phyloP scores from a whole-genome alignment of 2,797 vertebrate genomes.

The Chromis chromis region DNA sequence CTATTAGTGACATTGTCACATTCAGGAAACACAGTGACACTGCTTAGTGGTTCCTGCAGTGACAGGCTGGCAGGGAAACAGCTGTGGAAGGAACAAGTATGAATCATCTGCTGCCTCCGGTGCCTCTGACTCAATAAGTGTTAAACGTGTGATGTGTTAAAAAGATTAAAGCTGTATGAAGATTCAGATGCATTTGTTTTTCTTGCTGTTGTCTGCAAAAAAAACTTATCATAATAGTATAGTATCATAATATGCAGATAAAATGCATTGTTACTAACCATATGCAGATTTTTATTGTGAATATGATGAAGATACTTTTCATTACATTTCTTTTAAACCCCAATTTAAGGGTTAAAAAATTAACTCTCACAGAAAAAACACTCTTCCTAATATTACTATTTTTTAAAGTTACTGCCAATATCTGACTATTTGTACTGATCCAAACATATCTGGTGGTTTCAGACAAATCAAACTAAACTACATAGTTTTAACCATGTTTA shows the following conservation, averaged over 20 bases:
- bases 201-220: neutral
- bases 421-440: too few relatives aligned
- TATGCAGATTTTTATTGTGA: too few relatives aligned
- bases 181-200: neutral
- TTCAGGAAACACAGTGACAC: conserved; percentile 37
- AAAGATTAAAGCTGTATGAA: neutral
- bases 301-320: too few relatives aligned
- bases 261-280: too few relatives aligned
- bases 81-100: conserved; percentile 33
- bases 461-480: too few relatives aligned
- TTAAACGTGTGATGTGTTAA: neutral
- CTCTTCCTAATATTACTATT: too few relatives aligned
- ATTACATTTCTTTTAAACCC: too few relatives aligned
- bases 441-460: too few relatives aligned
- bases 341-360: neutral
- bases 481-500: neutral
- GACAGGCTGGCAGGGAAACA: conserved; percentile 17
- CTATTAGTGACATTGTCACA: conserved; percentile 22
- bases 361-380: too few relatives aligned
- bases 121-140: neutral
- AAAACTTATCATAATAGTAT: too few relatives aligned
- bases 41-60: neutral
- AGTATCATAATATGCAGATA: too few relatives aligned
- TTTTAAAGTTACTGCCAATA: too few relatives aligned
- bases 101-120: conserved; percentile 40